Conservation (phyloP, 2,888 invertebrate species). For the Acrobasis consociella region DNA sequence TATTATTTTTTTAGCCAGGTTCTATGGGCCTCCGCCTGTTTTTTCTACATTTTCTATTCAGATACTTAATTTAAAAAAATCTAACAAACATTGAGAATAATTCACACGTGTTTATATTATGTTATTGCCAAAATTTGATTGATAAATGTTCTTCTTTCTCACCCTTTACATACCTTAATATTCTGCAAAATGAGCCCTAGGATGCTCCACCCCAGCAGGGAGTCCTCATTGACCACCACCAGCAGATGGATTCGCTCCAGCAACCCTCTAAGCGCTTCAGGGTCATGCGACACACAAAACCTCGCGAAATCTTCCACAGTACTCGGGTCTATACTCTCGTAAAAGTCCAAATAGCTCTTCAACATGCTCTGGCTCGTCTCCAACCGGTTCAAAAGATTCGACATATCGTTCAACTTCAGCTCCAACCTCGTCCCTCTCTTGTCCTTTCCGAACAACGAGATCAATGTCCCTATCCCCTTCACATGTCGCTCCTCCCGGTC, state of each 20-base stretch:
- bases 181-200: slow-evolving; percentile 62
- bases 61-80: too few species aligned
- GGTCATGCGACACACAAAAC: slow-evolving; percentile 86
- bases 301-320: slow-evolving; percentile 88
- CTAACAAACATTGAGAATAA: too few species aligned
- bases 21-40: too few species aligned
- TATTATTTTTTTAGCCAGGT: too few species aligned
- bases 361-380: slow-evolving; percentile 83
- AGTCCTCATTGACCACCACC: slow-evolving; percentile 76
- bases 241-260: slow-evolving; percentile 86
- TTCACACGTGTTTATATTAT: too few species aligned
- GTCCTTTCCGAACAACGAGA: slow-evolving; percentile 63
- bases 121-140: too few species aligned
- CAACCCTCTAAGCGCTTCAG: slow-evolving; percentile 84
- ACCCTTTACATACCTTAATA: slow-evolving; percentile 58
- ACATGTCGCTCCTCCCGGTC: slow-evolving; percentile 38
- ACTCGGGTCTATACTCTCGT: slow-evolving; percentile 80
- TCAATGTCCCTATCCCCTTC: slow-evolving; percentile 57
- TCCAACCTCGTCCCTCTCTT: slow-evolving; percentile 77
- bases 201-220: slow-evolving; percentile 72
- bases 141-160: too few species aligned
- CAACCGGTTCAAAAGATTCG: slow-evolving; percentile 83
- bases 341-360: slow-evolving; percentile 80
- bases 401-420: slow-evolving; percentile 83
- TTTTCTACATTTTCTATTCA: too few species aligned